Evolutionary conservation across 2,888 invertebrate genomes (phyloP), one percentile per base, ranked within the genome.

Genomic region (Drosophila algonquin): DNA sequence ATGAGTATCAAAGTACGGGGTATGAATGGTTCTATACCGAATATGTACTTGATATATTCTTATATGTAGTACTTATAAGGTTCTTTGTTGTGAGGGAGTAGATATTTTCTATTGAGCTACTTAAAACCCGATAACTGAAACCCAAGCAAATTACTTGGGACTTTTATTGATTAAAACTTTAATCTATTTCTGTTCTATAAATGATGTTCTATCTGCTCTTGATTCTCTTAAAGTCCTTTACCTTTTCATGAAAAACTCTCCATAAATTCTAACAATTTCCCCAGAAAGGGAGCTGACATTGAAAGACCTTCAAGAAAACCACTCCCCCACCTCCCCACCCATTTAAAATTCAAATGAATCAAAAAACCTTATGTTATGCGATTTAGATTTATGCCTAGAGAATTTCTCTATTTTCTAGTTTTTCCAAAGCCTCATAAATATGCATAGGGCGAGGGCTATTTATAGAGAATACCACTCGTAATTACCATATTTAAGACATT

Each of bases 341-440:
- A 54, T 62, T 67, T 50, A 44, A 60, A 71, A 73, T 54, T 44
- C 12, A 58, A 73, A 73, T 71, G 24, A 12, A 61, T 47, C 9
- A 44, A 30, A 44, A 40, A 44, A 44, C 32, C 70, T 12, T 9
- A 35, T 52, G 56, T 35, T 48, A 62, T 40, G 55, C 35, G 30
- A 56, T 44, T 52, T 70, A 70, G 30, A 63, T 56, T 52, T 70
- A 70, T 73, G 73, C 70, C 73, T 55, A 71, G 21, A 12, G 32
- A 27, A 44, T 60, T 44, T 54, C n/a, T 32, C n/a, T 32, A 51
- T 45, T 40, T 54, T 12, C 73, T 24, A 52, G 62, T 51, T 54
- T 48, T 51, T 63, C 50, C 27, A 46, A 60, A 48, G 54, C 67
- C 44, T 40, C 53, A 46, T 32, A n/a, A 63, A 62, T 77, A 71